Conservation (phyloP, 2,113 vertebrate genomes). For the pig (Sus scrofa) region T2T-Sscrofa CM000820.6:25191001-25191500, state of each 20-base stretch:
- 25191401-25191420: conserved; percentile 77
- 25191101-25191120: conserved; percentile 18
- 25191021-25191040: not conserved
- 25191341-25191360: conserved; percentile 68
- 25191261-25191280: conserved; percentile 41
- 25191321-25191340: conserved; percentile 78
- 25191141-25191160: conserved; percentile 36
- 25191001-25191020: not conserved
- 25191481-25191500: conserved; percentile 41
- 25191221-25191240: not conserved
- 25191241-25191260: not conserved
- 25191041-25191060: not conserved
- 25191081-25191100: conserved; percentile 39
- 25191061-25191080: conserved; percentile 43
- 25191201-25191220: not conserved
- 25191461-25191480: conserved; percentile 72
- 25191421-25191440: conserved; percentile 80
- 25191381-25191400: conserved; percentile 66
- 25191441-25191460: conserved; percentile 75
- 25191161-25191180: conserved; percentile 34
- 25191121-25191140: conserved; percentile 65
- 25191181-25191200: conserved; percentile 56
- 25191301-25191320: conserved; percentile 71
- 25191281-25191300: conserved; percentile 25
- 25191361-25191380: conserved; percentile 73